Percentiles rank a stretch among this genome's conserved stretches.
Conservation (phyloP, 92 coral and sea anemone species). For the Bergia sp. region DNA sequence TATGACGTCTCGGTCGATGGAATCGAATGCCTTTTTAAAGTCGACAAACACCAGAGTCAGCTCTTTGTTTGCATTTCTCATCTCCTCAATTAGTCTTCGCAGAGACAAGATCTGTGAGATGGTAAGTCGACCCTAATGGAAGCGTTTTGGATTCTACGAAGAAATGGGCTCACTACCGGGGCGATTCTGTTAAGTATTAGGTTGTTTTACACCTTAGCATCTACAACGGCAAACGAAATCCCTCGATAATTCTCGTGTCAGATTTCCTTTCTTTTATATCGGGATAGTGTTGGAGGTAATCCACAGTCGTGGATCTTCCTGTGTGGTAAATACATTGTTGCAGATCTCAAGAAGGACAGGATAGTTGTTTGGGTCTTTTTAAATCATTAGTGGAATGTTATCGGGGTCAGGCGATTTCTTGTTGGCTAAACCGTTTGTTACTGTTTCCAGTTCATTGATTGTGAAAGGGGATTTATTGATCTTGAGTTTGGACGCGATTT, state of each 20-base stretch:
- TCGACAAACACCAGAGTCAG: too few species aligned
- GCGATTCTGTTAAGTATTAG: slow-evolving; percentile 8
- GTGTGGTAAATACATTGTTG: slow-evolving; percentile 10
- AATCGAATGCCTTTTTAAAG: too few species aligned
- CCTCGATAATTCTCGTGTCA: slow-evolving; percentile 23
- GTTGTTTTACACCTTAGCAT: slow-evolving; percentile 32
- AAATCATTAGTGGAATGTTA: slow-evolving; percentile 39
- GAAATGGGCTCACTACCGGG: not conserved
- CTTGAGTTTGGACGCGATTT: not conserved
- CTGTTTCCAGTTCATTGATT: not conserved
- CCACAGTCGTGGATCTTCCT: not conserved
- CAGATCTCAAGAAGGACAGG: slow-evolving; percentile 18
- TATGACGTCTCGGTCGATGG: too few species aligned
- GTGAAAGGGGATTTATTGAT: slow-evolving; percentile 23
- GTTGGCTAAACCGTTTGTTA: not conserved
- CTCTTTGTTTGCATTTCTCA: too few species aligned
- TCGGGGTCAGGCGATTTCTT: slow-evolving; percentile 37
- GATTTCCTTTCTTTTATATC: slow-evolving; percentile 38
- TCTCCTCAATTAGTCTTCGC: too few species aligned
- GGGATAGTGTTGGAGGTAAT: not conserved
- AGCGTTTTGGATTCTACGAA: not conserved
- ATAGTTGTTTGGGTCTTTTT: slow-evolving; percentile 8
- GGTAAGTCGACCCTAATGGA: too few species aligned
- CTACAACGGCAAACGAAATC: slow-evolving; percentile 10
- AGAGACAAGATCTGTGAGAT: too few species aligned